Evolutionary conservation across 2,888 invertebrate genomes (phyloP).

Genomic region (Harmothoe impar): DNA sequence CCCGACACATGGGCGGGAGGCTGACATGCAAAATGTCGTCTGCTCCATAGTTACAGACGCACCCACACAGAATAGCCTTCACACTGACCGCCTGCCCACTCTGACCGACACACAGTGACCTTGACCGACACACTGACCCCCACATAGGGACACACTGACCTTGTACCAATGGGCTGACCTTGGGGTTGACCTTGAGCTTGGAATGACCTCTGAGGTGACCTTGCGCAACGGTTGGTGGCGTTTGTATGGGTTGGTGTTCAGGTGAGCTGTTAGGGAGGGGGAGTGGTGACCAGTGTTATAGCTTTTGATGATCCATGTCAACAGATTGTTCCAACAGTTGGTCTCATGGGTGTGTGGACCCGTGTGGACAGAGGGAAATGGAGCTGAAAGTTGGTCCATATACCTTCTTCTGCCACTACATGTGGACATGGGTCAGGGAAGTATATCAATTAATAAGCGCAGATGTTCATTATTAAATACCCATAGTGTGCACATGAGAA

Average conservation of each 20-base stretch:
- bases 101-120: not conserved
- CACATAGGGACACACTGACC: slow-evolving; percentile 15
- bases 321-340: slow-evolving; percentile 26
- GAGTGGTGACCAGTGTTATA: not conserved
- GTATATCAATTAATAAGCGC: no score
- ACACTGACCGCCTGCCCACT: not conserved
- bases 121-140: slow-evolving; percentile 22
- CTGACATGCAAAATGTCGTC: not conserved
- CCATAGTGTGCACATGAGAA: no score
- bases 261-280: not conserved
- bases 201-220: slow-evolving; percentile 22
- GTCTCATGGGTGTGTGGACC: not conserved
- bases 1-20: not conserved
- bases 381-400: not conserved
- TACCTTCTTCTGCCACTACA: not conserved
- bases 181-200: not conserved
- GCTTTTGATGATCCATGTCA: slow-evolving; percentile 22
- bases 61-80: not conserved
- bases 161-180: slow-evolving; percentile 27
- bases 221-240: slow-evolving; percentile 10
- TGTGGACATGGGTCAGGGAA: no score
- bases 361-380: not conserved
- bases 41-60: not conserved
- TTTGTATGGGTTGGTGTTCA: not conserved
- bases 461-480: no score